Evolutionary conservation across 2,113 vertebrate genomes (phyloP).

Genomic region (Takifugu bimaculatus): DNA sequence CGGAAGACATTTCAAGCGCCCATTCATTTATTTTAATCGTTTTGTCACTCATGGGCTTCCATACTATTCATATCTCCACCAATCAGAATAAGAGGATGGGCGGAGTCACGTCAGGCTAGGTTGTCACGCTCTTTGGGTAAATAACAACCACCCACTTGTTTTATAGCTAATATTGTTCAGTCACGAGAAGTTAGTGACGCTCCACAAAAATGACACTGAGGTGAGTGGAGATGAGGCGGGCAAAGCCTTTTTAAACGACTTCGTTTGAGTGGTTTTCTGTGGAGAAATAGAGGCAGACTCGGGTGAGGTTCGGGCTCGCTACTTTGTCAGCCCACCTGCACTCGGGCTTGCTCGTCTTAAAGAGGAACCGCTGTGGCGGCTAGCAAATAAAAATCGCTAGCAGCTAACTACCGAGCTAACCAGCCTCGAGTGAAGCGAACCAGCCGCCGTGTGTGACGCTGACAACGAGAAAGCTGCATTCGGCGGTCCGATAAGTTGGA

Average conservation of each 20-base stretch:
- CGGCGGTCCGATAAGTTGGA: slow-evolving; percentile 7
- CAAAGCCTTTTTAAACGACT: neutral
- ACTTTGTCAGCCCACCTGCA: slow-evolving; percentile 14
- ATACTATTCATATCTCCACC: slow-evolving; percentile 31
- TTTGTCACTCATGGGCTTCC: neutral
- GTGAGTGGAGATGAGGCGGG: slow-evolving; percentile 6
- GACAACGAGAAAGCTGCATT: slow-evolving; percentile 1
- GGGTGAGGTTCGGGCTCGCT: neutral
- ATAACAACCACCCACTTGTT: slow-evolving; percentile 72
- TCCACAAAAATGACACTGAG: slow-evolving; percentile 1
- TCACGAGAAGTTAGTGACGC: slow-evolving; percentile 60
- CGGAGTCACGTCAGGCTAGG: slow-evolving; percentile 57
- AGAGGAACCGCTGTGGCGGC: slow-evolving; percentile 11
- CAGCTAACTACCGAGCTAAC: slow-evolving; percentile 40
- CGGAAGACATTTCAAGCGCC: neutral
- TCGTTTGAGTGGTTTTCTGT: neutral
- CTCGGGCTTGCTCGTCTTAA: neutral
- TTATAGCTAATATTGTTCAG: slow-evolving; percentile 32
- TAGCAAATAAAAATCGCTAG: slow-evolving; percentile 28
- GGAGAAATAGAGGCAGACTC: neutral
- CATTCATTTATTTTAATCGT: slow-evolving; percentile 1
- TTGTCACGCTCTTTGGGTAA: slow-evolving; percentile 67
- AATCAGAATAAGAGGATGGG: slow-evolving; percentile 60
- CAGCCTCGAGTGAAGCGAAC: slow-evolving; percentile 23
- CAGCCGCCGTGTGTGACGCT: slow-evolving; percentile 15